phyloP scores from a whole-genome alignment of 2,113 vertebrate genomes.

The Microcebus tavaratra region DNA sequence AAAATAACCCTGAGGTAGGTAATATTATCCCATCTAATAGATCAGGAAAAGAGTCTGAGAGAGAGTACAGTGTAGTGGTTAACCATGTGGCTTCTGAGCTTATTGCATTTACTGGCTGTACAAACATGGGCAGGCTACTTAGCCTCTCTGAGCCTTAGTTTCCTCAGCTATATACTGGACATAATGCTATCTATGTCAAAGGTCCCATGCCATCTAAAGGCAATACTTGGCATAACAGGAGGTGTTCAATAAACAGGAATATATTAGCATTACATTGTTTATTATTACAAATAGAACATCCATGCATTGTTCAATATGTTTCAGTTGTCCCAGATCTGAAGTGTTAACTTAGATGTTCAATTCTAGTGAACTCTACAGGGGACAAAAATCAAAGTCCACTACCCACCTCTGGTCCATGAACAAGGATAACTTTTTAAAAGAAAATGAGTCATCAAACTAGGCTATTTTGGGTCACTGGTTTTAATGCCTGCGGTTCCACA shows the following conservation, averaged over 20 bases:
- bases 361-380: slow-evolving; percentile 35
- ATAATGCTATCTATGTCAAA: neutral
- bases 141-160: neutral
- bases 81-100: neutral
- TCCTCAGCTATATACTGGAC: neutral
- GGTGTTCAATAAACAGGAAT: neutral
- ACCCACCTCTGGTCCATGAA: slow-evolving; percentile 15
- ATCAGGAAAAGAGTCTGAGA: neutral
- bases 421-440: slow-evolving; percentile 60
- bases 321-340: slow-evolving; percentile 38
- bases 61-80: neutral
- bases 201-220: neutral
- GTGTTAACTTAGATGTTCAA: slow-evolving; percentile 17
- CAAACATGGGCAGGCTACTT: neutral
- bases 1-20: neutral
- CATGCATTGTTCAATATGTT: neutral
- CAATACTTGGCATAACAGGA: neutral
- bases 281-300: neutral
- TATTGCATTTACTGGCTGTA: neutral
- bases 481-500: slow-evolving; percentile 52
- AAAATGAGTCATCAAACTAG: slow-evolving; percentile 40
- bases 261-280: neutral
- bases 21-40: neutral
- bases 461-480: slow-evolving; percentile 50
- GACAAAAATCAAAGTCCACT: slow-evolving; percentile 56